Evolutionary conservation across 2,797 vertebrate species (phyloP).

Genomic region (Syngnathus rostellatus): DNA sequence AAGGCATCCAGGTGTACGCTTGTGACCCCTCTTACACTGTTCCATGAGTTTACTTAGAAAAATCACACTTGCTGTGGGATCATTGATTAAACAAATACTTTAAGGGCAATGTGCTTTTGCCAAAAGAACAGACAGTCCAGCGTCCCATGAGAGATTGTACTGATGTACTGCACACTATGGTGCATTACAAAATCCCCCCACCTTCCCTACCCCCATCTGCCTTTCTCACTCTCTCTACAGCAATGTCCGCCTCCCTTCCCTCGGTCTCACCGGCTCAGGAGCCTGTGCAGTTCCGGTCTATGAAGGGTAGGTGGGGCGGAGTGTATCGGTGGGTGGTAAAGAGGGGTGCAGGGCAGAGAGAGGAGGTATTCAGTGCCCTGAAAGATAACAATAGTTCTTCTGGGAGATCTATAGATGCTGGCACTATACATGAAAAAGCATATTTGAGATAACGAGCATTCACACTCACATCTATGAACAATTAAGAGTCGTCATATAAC

Average conservation of each 20-base stretch:
- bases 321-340: constrained; percentile 46
- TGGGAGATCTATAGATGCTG: constrained; percentile 71
- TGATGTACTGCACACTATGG: constrained; percentile 70
- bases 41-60: not conserved
- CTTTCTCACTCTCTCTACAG: constrained; percentile 46
- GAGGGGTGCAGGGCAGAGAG: constrained; percentile 48
- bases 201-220: constrained; percentile 7
- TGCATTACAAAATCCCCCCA: constrained; percentile 48
- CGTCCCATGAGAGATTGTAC: constrained; percentile 71
- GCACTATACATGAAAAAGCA: constrained; percentile 41
- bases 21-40: not conserved
- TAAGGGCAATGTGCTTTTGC: constrained; percentile 39
- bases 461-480: too few species aligned
- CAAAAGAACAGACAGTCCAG: constrained; percentile 70
- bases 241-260: constrained; percentile 45
- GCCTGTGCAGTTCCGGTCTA: constrained; percentile 65
- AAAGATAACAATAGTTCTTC: constrained; percentile 71
- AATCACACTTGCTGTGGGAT: constrained; percentile 7
- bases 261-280: constrained; percentile 54
- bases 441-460: too few species aligned
- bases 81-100: constrained; percentile 7
- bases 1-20: not conserved
- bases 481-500: too few species aligned
- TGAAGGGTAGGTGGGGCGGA: constrained; percentile 36
- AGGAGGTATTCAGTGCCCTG: constrained; percentile 66